These are phyloP conservation scores for Drosophila virilis DNA, from an alignment of 1,140 invertebrate species.

Conservation along the genomic window DNA sequence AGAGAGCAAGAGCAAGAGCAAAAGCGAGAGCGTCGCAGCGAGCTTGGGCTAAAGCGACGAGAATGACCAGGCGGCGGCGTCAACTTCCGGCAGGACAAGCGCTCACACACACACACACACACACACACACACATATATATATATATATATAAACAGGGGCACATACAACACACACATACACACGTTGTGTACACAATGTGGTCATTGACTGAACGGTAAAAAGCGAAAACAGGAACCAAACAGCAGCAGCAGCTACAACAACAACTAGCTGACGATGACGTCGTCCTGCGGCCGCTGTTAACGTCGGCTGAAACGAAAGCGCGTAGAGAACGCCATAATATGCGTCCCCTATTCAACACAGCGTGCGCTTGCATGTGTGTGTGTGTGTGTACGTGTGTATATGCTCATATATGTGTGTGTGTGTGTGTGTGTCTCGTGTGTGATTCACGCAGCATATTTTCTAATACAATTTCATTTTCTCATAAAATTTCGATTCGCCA, in stretches of 20 bases:
- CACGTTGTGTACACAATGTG: conserved; percentile 75
- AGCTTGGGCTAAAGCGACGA: conserved; percentile 70
- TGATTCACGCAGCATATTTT: conserved; percentile 75
- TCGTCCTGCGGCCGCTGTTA: conserved; percentile 55
- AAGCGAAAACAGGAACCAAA: conserved; percentile 80
- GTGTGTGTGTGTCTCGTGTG: conserved; percentile 58
- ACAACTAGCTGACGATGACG: conserved; percentile 65
- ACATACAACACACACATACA: conserved; percentile 9
- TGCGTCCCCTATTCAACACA: conserved; percentile 68
- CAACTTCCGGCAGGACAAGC: conserved; percentile 76
- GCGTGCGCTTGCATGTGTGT: conserved; percentile 14
- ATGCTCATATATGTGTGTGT: conserved; percentile 13
- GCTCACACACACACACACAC: conserved; percentile 36
- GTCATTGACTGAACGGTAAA: conserved; percentile 83
- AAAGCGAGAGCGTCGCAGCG: conserved; percentile 43
- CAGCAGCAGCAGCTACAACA: conserved; percentile 29
- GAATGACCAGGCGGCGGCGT: conserved; percentile 75
- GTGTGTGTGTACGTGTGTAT: conserved; percentile 15
- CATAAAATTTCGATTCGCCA: conserved; percentile 78
- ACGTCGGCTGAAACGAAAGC: conserved; percentile 59
- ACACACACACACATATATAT: conserved; percentile 29
- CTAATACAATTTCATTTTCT: conserved; percentile 77
- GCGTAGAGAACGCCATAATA: conserved; percentile 75
- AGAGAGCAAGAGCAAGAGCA: conserved; percentile 1
- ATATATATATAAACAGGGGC: conserved; percentile 30